A percentile compares a stretch with the other conserved stretches of the same genome.
Conservation (phyloP, 2,888 invertebrate species). For the Epinotia demarniana region DNA sequence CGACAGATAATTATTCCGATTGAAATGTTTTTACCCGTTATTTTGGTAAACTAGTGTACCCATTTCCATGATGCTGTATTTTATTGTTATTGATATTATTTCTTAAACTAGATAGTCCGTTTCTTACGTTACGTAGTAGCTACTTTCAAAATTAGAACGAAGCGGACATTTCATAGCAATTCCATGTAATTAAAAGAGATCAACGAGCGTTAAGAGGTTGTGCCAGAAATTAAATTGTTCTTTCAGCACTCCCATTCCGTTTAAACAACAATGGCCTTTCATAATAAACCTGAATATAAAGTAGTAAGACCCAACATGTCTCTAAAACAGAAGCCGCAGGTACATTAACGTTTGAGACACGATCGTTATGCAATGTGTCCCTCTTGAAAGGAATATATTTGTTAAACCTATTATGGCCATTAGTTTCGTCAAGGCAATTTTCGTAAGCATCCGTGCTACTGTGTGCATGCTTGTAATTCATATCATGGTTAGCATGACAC, state of each 20-base stretch:
- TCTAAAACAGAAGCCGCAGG: conserved; percentile 53
- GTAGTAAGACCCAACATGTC: conserved; percentile 40
- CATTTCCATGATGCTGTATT: not conserved
- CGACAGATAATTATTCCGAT: conserved; percentile 16
- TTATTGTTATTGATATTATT: conserved; percentile 4
- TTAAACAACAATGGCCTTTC: conserved; percentile 11
- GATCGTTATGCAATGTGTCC: conserved; percentile 71
- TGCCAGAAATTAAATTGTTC: conserved; percentile 23
- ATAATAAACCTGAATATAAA: conserved; percentile 37
- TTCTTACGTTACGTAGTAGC: not conserved
- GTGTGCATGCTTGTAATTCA: conserved; percentile 44
- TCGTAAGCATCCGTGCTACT: conserved; percentile 70
- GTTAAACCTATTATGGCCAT: conserved; percentile 72
- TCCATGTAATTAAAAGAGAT: conserved; percentile 34
- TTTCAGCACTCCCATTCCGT: conserved; percentile 14
- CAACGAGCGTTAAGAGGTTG: conserved; percentile 38
- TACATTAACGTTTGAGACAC: conserved; percentile 62
- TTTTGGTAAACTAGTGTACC: not conserved
- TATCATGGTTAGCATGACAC: conserved; percentile 38
- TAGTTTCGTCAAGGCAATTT: conserved; percentile 77
- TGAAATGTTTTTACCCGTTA: not conserved
- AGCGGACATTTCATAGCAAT: conserved; percentile 17
- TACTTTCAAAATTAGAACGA: conserved; percentile 23
- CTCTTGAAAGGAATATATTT: conserved; percentile 76
- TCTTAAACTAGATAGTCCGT: not conserved